A percentile compares a stretch with the other conserved stretches of the same genome.
Conservation (phyloP, 2,797 vertebrate genomes). For the Acanthis flammea region DNA sequence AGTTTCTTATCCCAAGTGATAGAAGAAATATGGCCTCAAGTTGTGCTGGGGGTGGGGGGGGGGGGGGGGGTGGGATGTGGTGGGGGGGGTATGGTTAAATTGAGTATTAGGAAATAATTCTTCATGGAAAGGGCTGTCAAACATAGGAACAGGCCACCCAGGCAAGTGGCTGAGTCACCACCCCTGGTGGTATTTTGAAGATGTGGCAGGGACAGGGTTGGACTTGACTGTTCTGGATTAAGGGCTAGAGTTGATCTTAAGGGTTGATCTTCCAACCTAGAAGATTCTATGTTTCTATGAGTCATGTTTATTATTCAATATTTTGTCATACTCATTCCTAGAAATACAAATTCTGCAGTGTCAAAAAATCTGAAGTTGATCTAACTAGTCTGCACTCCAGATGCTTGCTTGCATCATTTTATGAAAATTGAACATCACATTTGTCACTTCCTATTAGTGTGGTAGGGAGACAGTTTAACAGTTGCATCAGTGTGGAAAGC, state of each 20-base stretch:
- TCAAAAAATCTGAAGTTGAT: background rate
- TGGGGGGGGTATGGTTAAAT: background rate
- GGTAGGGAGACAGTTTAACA: background rate
- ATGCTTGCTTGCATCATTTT: background rate
- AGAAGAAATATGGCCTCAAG: background rate
- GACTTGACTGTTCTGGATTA: background rate
- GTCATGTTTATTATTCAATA: background rate
- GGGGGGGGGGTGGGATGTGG: no score
- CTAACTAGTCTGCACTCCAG: background rate
- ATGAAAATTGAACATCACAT: background rate
- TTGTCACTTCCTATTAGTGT: background rate
- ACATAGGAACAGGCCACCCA: background rate
- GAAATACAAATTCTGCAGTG: background rate
- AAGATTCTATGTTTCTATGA: background rate
- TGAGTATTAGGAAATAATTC: background rate
- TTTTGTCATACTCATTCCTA: background rate
- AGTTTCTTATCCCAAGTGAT: background rate
- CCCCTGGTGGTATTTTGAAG: background rate
- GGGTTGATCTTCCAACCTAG: background rate
- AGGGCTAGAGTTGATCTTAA: background rate
- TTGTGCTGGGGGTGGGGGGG: rapidly evolving
- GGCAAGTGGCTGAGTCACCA: background rate
- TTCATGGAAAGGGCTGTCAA: background rate
- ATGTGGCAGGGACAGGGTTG: background rate
- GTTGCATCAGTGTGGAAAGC: background rate